Percentiles rank a stretch among this genome's conserved stretches.
phyloP scores from a whole-genome alignment of 1,140 invertebrate genomes.

The Eufriesea mexicana region DNA sequence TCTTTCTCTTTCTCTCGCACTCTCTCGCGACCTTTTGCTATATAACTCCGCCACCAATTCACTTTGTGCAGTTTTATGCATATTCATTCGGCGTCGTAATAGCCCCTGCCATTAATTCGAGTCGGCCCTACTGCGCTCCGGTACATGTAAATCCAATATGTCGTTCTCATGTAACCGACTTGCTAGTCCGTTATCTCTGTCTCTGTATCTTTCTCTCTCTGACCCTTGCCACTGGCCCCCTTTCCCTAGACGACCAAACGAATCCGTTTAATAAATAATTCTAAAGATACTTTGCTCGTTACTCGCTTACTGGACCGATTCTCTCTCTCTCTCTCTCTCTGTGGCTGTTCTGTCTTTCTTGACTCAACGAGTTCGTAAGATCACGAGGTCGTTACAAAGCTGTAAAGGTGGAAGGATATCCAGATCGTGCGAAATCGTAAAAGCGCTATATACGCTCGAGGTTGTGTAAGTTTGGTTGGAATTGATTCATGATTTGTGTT shows the following conservation, averaged over 20 bases:
- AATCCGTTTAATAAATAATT: slow-evolving; percentile 48
- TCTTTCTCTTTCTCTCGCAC: neutral
- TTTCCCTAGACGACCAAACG: neutral
- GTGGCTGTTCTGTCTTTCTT: too few species aligned
- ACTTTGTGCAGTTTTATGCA: slow-evolving; percentile 77
- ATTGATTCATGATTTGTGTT: neutral
- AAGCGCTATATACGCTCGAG: neutral
- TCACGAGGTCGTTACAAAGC: too few species aligned
- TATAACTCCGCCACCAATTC: slow-evolving; percentile 70
- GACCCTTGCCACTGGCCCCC: neutral
- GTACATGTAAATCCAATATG: slow-evolving; percentile 72
- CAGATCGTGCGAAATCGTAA: neutral
- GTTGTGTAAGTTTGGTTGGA: neutral
- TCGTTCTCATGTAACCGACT: slow-evolving; percentile 65
- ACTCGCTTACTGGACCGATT: neutral
- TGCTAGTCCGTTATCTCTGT: slow-evolving; percentile 23
- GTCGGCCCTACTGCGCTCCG: slow-evolving; percentile 44
- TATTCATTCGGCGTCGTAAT: slow-evolving; percentile 74
- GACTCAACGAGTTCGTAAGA: too few species aligned
- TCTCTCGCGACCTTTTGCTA: slow-evolving; percentile 42
- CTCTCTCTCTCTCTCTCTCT: neutral
- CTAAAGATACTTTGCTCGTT: slow-evolving; percentile 28
- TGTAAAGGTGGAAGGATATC: too few species aligned
- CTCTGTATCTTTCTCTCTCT: neutral
- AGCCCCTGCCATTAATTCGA: slow-evolving; percentile 71